Base-by-base conservation (phyloP, 2,888 invertebrate genomes). In the Phlogophora meticulosa region DNA sequence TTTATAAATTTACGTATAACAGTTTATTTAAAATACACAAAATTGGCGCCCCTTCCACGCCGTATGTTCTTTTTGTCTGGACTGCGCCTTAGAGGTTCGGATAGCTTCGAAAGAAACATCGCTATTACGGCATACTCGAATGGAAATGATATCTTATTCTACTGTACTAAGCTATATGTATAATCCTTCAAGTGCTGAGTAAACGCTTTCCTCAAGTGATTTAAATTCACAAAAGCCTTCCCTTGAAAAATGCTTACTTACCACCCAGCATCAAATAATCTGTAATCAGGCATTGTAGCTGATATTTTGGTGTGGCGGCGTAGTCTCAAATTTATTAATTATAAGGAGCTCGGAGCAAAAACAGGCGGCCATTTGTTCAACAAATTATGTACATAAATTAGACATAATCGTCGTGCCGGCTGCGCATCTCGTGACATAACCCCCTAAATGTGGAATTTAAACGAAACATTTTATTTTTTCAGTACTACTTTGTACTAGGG, bases 351-450 rank as follows among this genome's bases (percentile, higher is more conserved):
- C 40, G 48, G 65, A 63, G 78, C 82, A 87, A 86, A 87, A 88
- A 86, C 83, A 82, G 70, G 62, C 74, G 72, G 73, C 79, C 83
- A 79, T 84, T 84, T 83, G 82, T 79, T 82, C 59, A 76, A 81
- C 84, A 86, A 88, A 87, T 88, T 88, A 87, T 88, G 88, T 86
- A 88, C 87, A 88, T 88, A 87, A 88, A 87, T 88, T 88, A 82
- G 80, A 84, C 84, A 84, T 85, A 84, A 87, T 88, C 84, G 77
- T 78, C 69, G 80, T 76, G 70, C 82, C 73, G 82, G 85, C 85
- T 83, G 86, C 73, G 78, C 64, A 65, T 64, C 78, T 57, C 62
- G 80, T 73, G 82, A 84, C 84, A 80, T 79, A 62, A 71, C 72
- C 65, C 66, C 49, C 65, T 72, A 72, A 84, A 76, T 74, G 80